These are phyloP conservation scores for Colossoma macropomum DNA, from an alignment of 2,113 vertebrate species.

Conservation along the genomic window DNA sequence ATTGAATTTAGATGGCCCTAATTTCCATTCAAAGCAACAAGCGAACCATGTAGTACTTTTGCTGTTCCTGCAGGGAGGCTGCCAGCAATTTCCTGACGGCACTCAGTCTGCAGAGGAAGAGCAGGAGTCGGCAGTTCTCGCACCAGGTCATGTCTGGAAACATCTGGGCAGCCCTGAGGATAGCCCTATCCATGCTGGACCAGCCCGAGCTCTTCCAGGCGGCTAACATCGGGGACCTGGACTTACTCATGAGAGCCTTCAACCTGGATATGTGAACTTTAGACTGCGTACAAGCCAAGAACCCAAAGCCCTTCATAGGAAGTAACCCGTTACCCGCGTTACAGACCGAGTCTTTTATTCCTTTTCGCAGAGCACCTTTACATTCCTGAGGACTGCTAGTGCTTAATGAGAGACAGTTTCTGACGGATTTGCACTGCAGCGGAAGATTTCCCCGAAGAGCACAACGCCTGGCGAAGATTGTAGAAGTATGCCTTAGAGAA, in stretches of 20 bases:
- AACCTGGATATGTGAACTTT: constrained; percentile 87
- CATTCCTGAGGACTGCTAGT: constrained; percentile 63
- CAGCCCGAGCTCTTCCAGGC: constrained; percentile 98
- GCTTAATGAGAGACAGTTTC: constrained; percentile 63
- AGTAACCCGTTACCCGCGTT: constrained; percentile 35
- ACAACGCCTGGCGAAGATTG: constrained; percentile 75
- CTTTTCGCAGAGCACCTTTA: constrained; percentile 66
- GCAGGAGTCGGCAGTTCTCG: constrained; percentile 90
- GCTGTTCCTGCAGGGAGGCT: constrained; percentile 84
- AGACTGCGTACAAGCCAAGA: constrained; percentile 59
- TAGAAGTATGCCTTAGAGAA: constrained; percentile 80
- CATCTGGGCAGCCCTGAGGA: constrained; percentile 96
- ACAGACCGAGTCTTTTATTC: not conserved
- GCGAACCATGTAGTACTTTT: not conserved
- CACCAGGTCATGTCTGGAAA: constrained; percentile 95
- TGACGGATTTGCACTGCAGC: constrained; percentile 74
- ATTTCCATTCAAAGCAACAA: not conserved
- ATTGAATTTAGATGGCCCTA: not conserved
- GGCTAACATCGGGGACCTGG: constrained; percentile 94
- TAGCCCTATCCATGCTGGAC: constrained; percentile 97
- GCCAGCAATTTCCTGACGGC: constrained; percentile 98
- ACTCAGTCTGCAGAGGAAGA: constrained; percentile 95
- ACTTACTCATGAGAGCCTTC: constrained; percentile 94
- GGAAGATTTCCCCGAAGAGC: constrained; percentile 78
- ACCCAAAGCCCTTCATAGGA: constrained; percentile 70